phyloP scores from a whole-genome alignment of 2,797 vertebrate species.

The Coranthus polyacanthus region DNA sequence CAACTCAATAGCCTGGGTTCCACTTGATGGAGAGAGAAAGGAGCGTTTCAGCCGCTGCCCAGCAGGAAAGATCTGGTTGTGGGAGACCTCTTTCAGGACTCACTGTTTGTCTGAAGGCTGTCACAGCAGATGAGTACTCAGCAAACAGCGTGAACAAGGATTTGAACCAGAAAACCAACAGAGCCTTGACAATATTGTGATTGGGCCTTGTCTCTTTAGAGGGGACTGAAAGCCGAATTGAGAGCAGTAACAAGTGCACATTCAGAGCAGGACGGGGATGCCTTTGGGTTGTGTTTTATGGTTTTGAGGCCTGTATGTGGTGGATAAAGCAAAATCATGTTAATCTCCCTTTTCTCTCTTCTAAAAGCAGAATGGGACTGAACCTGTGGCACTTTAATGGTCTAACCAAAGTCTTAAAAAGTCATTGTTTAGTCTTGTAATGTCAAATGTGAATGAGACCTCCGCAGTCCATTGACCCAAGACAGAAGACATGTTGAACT shows the following conservation, averaged over 20 bases:
- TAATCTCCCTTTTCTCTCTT: constrained; percentile 80
- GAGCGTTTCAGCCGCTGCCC: constrained; percentile 92
- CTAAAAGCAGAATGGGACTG: constrained; percentile 67
- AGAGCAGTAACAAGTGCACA: constrained; percentile 89
- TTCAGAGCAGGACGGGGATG: constrained; percentile 82
- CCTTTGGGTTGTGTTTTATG: constrained; percentile 85
- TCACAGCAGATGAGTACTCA: constrained; percentile 98
- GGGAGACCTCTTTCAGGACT: constrained; percentile 96
- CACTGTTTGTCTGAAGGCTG: constrained; percentile 97
- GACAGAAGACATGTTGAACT: constrained; percentile 45
- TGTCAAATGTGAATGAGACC: constrained; percentile 70
- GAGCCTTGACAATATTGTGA: constrained; percentile 93
- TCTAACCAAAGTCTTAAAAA: constrained; percentile 67
- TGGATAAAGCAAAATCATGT: constrained; percentile 83
- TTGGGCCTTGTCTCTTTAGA: constrained; percentile 89
- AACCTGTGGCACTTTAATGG: constrained; percentile 78
- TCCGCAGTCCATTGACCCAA: constrained; percentile 54
- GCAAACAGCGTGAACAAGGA: constrained; percentile 99
- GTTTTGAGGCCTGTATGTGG: constrained; percentile 76
- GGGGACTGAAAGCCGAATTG: constrained; percentile 89
- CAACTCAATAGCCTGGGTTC: constrained; percentile 94
- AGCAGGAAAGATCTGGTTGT: constrained; percentile 96
- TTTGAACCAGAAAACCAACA: constrained; percentile 98
- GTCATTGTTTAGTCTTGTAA: constrained; percentile 70
- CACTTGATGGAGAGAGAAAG: constrained; percentile 98